Conservation (phyloP, 2,113 vertebrate genomes). For the Leucoraja erinaceus region DNA sequence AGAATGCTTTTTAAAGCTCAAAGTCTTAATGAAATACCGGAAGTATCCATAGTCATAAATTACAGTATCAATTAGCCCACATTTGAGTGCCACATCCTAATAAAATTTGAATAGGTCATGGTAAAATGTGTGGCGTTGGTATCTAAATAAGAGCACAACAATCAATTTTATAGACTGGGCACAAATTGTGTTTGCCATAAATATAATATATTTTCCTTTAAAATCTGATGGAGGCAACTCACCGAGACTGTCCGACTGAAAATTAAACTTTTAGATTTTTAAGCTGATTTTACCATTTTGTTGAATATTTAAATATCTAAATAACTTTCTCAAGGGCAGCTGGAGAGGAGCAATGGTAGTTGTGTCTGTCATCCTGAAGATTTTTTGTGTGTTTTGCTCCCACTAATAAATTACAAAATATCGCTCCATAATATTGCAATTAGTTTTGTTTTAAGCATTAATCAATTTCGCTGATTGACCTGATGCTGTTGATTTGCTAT, state of each 20-base stretch:
- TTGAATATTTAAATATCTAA: background rate
- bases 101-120: constrained; percentile 14
- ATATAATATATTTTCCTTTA: background rate
- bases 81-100: constrained; percentile 21
- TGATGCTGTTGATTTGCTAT: no score
- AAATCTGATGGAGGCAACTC: background rate
- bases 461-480: background rate
- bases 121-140: background rate
- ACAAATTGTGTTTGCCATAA: background rate
- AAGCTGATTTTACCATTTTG: background rate
- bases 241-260: background rate
- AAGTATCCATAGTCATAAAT: constrained; percentile 24
- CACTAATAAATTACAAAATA: background rate
- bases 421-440: background rate
- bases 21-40: constrained; percentile 21
- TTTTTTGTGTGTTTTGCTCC: background rate
- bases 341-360: background rate
- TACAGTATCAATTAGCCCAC: constrained; percentile 17
- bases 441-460: background rate
- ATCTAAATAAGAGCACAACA: background rate
- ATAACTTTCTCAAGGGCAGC: background rate
- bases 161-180: background rate
- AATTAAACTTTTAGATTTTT: background rate
- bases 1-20: constrained; percentile 21
- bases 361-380: no score